Evolutionary conservation across 2,888 invertebrate genomes (phyloP), one percentile per base, ranked within the genome.

Genomic region (Drosophila vallismaia): DNA sequence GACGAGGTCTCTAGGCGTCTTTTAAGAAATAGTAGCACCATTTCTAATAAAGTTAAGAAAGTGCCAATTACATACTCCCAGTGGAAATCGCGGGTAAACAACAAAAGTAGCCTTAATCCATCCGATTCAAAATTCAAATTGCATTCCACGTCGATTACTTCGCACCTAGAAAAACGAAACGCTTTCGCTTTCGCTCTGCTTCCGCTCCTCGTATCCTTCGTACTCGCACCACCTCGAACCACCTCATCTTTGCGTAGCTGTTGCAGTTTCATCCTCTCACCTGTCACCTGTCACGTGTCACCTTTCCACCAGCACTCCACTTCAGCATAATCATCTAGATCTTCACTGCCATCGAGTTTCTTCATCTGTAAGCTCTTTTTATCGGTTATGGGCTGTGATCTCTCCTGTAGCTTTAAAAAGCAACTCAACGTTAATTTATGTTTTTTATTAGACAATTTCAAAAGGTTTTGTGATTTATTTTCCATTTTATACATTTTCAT

Each of bases 61-160:
- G 93, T 92, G 92, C 93, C 92, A 91, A 92, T 92, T 91, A 93
- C 93, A 88, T 93, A 93, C 92, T 92, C 92, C 91, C 93, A 93
- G 92, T 93, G 93, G 93, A 93, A 93, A 92, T 92, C 92, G 92
- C 93, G 93, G 93, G 93, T 93, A 93, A 91, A 90, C 81, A 89
- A 77, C 58, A 64, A 60, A 52, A 49, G 53, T 48, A 55, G 45
- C 74, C 66, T 52, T 72, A 71, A 48, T 28, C 19, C 19, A 66
- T 57, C 52, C 74, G 74, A 68, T 42, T 63, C n/a, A 38, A 57
- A 42, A 28, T 56, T 14, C 45, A 56, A 63, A 50, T 64, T 57
- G 38, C 29, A 46, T 48, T 44, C 44, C 62, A 64, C 62, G 63
- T 70, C 42, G 68, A 45, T 12, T 29, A 28, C 12, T 28, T 19